Percentiles rank a stretch among this genome's conserved stretches.
Conservation (phyloP, 1,140 invertebrate genomes). For the Papilio polyxenes region DNA sequence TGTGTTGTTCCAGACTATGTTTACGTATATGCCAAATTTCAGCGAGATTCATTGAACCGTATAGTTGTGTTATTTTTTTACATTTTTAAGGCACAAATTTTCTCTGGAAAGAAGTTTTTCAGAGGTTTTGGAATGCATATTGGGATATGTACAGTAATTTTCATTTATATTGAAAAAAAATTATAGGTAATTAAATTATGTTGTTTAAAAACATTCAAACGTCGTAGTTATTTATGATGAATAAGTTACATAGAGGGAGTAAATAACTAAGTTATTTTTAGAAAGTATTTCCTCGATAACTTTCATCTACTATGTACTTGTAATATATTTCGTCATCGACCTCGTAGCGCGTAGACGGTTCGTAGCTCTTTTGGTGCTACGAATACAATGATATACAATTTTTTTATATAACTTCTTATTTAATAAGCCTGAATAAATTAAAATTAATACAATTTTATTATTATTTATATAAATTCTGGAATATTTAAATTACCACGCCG, state of each 20-base stretch:
- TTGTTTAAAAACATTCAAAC: not conserved
- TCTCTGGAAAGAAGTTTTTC: too few species aligned
- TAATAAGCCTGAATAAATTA: constrained; percentile 41
- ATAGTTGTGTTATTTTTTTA: too few species aligned
- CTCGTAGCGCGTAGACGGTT: constrained; percentile 61
- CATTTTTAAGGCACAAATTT: too few species aligned
- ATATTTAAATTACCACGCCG: not conserved
- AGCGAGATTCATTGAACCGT: too few species aligned
- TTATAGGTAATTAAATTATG: too few species aligned
- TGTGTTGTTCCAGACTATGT: not conserved
- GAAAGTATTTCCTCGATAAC: not conserved
- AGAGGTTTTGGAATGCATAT: too few species aligned
- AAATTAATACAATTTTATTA: constrained; percentile 26
- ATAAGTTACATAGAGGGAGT: not conserved
- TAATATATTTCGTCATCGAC: constrained; percentile 37
- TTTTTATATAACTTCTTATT: constrained; percentile 43
- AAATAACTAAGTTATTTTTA: not conserved
- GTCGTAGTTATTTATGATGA: not conserved
- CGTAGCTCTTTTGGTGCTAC: constrained; percentile 62
- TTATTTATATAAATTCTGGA: not conserved
- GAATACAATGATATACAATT: constrained; percentile 51
- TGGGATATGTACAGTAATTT: too few species aligned
- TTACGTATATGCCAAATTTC: not conserved
- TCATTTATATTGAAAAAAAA: too few species aligned
- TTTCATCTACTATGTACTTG: constrained; percentile 9